Percentiles rank a stretch among this genome's conserved stretches.
Conservation (phyloP, 2,888 invertebrate genomes). For the Piscicola geometra region DNA sequence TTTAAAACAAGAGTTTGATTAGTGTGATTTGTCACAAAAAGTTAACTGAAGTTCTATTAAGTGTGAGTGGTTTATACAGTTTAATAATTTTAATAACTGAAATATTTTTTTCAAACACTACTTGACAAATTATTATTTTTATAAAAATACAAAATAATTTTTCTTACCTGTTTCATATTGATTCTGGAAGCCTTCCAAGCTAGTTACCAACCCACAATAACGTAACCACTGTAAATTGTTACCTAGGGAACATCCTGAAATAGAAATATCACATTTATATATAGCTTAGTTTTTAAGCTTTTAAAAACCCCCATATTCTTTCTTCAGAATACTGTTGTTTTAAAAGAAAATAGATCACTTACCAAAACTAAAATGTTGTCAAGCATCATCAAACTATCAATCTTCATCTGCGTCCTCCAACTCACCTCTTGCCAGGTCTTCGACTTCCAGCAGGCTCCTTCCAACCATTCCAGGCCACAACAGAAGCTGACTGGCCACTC, state of each 20-base stretch:
- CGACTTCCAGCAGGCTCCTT: slow-evolving; percentile 36
- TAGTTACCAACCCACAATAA: background rate
- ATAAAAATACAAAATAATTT: background rate
- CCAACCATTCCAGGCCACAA: slow-evolving; percentile 37
- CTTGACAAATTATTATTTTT: background rate
- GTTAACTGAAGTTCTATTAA: background rate
- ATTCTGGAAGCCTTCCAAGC: background rate
- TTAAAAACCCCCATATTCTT: too few species aligned
- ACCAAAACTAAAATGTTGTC: background rate
- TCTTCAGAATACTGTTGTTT: too few species aligned
- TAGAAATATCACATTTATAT: background rate
- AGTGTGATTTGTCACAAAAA: background rate
- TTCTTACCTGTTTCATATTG: background rate
- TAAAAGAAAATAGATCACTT: too few species aligned
- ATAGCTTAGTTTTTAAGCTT: too few species aligned
- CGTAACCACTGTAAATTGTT: background rate
- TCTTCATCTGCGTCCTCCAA: background rate
- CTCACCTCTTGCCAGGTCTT: background rate
- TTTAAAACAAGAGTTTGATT: background rate
- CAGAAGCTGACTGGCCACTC: slow-evolving; percentile 44
- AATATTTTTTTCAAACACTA: background rate
- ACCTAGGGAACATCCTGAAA: background rate
- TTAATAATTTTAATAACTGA: background rate
- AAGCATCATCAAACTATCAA: background rate
- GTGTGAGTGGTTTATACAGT: background rate